These are phyloP conservation scores for Bostrychus sinensis DNA, from an alignment of 2,113 vertebrate species.

Conservation along the genomic window DNA sequence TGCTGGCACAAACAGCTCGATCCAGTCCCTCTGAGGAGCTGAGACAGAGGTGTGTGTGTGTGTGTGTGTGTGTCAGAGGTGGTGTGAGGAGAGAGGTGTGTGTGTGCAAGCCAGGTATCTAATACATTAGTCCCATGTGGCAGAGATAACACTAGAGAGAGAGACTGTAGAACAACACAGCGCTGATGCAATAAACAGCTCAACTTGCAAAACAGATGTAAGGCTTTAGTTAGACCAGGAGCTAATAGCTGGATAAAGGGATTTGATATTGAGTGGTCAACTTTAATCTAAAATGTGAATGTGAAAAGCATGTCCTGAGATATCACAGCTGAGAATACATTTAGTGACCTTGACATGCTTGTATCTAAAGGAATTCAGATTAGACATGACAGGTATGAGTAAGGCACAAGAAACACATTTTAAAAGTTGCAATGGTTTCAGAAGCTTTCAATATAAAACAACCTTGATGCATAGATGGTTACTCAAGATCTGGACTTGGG, in stretches of 20 bases:
- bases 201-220: constrained; percentile 44
- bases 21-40: constrained; percentile 48
- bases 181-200: constrained; percentile 71
- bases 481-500: too few relatives aligned
- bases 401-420: too few relatives aligned
- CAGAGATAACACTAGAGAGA: constrained; percentile 41
- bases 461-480: too few relatives aligned
- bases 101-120: constrained; percentile 39
- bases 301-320: too few relatives aligned
- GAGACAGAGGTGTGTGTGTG: constrained; percentile 17
- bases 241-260: not conserved
- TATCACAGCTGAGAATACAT: too few relatives aligned
- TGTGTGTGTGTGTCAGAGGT: constrained; percentile 5
- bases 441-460: too few relatives aligned
- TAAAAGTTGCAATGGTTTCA: too few relatives aligned
- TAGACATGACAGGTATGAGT: too few relatives aligned
- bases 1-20: constrained; percentile 57
- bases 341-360: too few relatives aligned
- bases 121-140: constrained; percentile 58
- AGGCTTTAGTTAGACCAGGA: constrained; percentile 33
- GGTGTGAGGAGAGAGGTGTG: constrained; percentile 3
- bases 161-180: constrained; percentile 44
- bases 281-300: too few relatives aligned
- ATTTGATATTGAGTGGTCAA: not conserved
- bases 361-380: too few relatives aligned